Conservation (phyloP, 2,888 invertebrate genomes). For the Cantharis lateralis region DNA sequence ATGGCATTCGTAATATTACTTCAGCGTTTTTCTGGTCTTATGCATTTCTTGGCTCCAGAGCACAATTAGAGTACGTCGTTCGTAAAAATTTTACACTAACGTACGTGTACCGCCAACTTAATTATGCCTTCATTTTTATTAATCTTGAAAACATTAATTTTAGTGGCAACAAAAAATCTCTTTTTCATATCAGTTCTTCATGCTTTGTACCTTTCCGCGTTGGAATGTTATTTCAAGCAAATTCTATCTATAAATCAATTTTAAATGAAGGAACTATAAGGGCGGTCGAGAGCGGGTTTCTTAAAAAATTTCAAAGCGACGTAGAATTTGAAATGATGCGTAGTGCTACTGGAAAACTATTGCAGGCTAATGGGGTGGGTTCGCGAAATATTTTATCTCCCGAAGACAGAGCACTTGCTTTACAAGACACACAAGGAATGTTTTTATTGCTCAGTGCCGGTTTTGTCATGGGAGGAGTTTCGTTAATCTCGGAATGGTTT, state of each 20-base stretch:
- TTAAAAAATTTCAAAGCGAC: conserved; percentile 69
- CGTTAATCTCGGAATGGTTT: conserved; percentile 71
- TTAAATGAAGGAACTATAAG: conserved; percentile 65
- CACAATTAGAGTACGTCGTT: conserved; percentile 73
- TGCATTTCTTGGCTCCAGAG: conserved; percentile 74
- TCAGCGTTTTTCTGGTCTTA: conserved; percentile 79
- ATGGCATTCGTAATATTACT: conserved; percentile 75
- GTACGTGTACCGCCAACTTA: background rate
- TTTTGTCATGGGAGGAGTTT: conserved; percentile 66
- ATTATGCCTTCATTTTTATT: background rate
- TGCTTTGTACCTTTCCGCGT: conserved; percentile 77
- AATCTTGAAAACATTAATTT: background rate
- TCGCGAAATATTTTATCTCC: conserved; percentile 56
- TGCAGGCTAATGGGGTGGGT: conserved; percentile 58
- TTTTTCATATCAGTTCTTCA: conserved; percentile 73
- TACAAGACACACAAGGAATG: conserved; percentile 84
- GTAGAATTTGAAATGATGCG: conserved; percentile 75
- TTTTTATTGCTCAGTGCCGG: conserved; percentile 75
- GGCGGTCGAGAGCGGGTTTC: conserved; percentile 70
- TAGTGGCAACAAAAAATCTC: conserved; percentile 61
- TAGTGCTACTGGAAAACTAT: conserved; percentile 62
- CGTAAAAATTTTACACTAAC: conserved; percentile 70
- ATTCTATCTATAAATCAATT: conserved; percentile 67
- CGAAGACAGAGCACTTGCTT: conserved; percentile 74
- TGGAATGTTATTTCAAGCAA: conserved; percentile 66